Conservation (phyloP, 2,797 vertebrate genomes). For the Dryobates pubescens region DNA sequence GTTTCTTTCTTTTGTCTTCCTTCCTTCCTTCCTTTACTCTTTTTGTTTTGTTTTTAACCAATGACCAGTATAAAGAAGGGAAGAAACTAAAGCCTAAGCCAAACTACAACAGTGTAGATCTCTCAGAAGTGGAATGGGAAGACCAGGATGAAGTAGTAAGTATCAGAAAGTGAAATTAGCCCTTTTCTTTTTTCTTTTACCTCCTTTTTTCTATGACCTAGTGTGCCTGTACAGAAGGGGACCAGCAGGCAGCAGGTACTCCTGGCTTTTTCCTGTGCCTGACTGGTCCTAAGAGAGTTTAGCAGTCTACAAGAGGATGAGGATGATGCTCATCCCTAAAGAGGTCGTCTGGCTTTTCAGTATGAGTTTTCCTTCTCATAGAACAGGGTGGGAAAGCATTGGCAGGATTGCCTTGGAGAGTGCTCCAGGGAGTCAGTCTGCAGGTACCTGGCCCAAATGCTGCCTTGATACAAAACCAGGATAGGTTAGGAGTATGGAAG, state of each 20-base stretch:
- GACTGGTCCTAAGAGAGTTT: neutral
- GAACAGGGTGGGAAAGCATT: neutral
- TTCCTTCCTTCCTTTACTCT: no score
- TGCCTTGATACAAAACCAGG: neutral
- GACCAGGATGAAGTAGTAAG: conserved; percentile 90
- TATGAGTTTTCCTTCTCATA: neutral
- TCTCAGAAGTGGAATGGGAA: conserved; percentile 96
- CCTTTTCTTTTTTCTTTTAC: neutral
- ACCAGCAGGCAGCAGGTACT: neutral
- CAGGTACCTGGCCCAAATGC: neutral
- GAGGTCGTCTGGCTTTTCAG: neutral
- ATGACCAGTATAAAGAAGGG: conserved; percentile 90
- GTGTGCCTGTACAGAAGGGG: neutral
- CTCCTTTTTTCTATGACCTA: neutral
- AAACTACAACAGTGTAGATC: conserved; percentile 96
- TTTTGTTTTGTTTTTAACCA: no score
- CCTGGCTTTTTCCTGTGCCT: neutral
- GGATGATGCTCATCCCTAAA: neutral
- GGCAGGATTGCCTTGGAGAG: neutral
- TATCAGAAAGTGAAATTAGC: neutral
- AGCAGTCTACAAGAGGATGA: neutral
- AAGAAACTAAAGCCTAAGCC: conserved; percentile 93
- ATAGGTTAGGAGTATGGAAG: neutral
- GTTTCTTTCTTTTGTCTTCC: no score
- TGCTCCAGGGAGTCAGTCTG: neutral